Evolutionary conservation across 2,888 invertebrate genomes (phyloP), one percentile per base, ranked within the genome.

Genomic region (Augiades crinisus): DNA sequence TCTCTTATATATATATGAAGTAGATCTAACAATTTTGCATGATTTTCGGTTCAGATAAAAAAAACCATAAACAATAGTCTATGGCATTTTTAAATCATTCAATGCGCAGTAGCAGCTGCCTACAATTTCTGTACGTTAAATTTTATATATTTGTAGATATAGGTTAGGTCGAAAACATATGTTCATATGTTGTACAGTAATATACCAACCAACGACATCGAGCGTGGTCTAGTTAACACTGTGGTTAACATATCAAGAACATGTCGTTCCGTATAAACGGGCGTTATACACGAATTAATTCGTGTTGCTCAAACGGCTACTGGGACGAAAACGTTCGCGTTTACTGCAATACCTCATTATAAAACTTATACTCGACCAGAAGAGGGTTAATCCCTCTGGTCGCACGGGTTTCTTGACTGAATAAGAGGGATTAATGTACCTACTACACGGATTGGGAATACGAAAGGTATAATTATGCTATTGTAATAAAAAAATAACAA

Each of bases 201-300:
- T 44, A 44, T 44, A 41, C 33, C 47, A 49, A 41, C 40, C 24
- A 36, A 36, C 33, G 41, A 49, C 41, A 50, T 41, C 49, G 13
- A 43, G 49, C 49, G 43, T 50, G 41, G 49, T 50, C 41, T 50
- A 33, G 47, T 40, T 47, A 33, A 47, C 47, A 40, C 47, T 40
- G 46, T 46, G 49, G 41, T 50, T 43, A 50, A 50, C 49, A 50
- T 41, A 34, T 36, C 41, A 50, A 43, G 27, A 50, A 50, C 50
- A 50, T 50, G 50, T 50, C 50, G 50, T 49, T 41, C 13, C 33
- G 34, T 49, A 49, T 49, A 49, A 49, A 49, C 49, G 49, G 12
- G 41, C 24, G 34, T 40, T n/a, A 43, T 41, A 49, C 49, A 41
- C 41, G 27, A 27, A 49, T 49, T 41, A 49, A 49, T 49, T 22